Conservation (phyloP, 1,140 invertebrate genomes). For the Copidosoma floridanum region DNA sequence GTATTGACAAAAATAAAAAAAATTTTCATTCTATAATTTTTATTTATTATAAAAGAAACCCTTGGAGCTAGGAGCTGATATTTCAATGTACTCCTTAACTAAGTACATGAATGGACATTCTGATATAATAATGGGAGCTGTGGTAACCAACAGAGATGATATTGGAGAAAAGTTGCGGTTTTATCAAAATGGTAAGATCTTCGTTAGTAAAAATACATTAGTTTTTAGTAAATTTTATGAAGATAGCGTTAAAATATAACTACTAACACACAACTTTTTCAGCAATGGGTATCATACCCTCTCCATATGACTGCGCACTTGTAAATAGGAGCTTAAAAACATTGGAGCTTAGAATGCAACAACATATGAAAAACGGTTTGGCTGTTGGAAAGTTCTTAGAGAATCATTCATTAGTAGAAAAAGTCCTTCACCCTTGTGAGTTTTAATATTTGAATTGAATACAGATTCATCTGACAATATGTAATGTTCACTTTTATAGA, state of each 20-base stretch:
- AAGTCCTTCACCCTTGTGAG: conserved; percentile 82
- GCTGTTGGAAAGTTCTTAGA: conserved; percentile 80
- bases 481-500: conserved; percentile 57
- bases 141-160: conserved; percentile 72
- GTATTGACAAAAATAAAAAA: conserved; percentile 7
- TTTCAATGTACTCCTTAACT: conserved; percentile 90
- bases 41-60: conserved; percentile 65
- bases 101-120: conserved; percentile 99
- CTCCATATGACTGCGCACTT: conserved; percentile 94
- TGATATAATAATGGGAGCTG: conserved; percentile 95
- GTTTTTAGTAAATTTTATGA: background rate
- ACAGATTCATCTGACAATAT: background rate
- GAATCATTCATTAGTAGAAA: conserved; percentile 71
- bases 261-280: conserved; percentile 28
- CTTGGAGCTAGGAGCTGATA: conserved; percentile 86
- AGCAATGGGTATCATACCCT: conserved; percentile 90
- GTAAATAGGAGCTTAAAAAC: conserved; percentile 96
- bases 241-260: conserved; percentile 2
- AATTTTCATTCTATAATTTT: conserved; percentile 10
- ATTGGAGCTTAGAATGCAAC: conserved; percentile 85
- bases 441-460: background rate
- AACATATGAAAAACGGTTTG: conserved; percentile 79
- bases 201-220: background rate
- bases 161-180: conserved; percentile 75
- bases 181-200: conserved; percentile 80